Percentiles rank a stretch among this genome's conserved stretches.
Conservation (phyloP, 2,113 vertebrate species). For the Limnothrissa miodon region DNA sequence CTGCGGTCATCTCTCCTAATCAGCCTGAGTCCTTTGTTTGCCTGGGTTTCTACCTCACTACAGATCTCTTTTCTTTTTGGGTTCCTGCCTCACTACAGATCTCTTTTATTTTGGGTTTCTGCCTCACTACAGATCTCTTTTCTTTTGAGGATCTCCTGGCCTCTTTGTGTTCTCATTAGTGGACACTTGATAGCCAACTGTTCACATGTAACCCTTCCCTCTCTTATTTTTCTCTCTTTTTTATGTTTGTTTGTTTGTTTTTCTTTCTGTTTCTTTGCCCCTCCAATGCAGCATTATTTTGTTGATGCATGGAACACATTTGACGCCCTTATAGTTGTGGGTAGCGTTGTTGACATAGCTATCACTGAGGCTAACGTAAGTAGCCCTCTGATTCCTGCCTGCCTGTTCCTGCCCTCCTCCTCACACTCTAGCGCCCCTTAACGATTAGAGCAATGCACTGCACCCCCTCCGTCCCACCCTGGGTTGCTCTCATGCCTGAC, state of each 20-base stretch:
- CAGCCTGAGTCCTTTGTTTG: conserved; percentile 45
- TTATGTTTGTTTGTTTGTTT: conserved; percentile 69
- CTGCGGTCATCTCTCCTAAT: conserved; percentile 62
- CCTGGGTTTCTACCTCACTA: conserved; percentile 8
- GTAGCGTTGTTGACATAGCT: conserved; percentile 99
- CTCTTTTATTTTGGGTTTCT: conserved; percentile 18
- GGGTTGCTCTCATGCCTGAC: conserved; percentile 40
- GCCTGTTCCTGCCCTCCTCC: conserved; percentile 79
- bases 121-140: conserved; percentile 26
- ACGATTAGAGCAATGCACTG: conserved; percentile 57
- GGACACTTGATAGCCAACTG: conserved; percentile 57
- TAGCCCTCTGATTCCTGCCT: conserved; percentile 88
- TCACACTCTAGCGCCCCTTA: conserved; percentile 62
- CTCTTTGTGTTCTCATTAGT: conserved; percentile 27
- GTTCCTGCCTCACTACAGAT: conserved; percentile 7
- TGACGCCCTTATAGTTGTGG: conserved; percentile 99
- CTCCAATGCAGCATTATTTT: conserved; percentile 98
- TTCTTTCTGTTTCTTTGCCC: conserved; percentile 60
- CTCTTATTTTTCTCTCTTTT: conserved; percentile 92
- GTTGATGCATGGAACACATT: conserved; percentile 99
- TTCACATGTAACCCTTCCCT: conserved; percentile 91
- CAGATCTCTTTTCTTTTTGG: conserved; percentile 28
- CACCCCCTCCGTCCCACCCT: conserved; percentile 54
- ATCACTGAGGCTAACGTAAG: conserved; percentile 99
- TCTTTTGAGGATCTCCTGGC: conserved; percentile 49